Evolutionary conservation across 2,888 invertebrate species (phyloP).

Genomic region (Psococerastis gibbosa): DNA sequence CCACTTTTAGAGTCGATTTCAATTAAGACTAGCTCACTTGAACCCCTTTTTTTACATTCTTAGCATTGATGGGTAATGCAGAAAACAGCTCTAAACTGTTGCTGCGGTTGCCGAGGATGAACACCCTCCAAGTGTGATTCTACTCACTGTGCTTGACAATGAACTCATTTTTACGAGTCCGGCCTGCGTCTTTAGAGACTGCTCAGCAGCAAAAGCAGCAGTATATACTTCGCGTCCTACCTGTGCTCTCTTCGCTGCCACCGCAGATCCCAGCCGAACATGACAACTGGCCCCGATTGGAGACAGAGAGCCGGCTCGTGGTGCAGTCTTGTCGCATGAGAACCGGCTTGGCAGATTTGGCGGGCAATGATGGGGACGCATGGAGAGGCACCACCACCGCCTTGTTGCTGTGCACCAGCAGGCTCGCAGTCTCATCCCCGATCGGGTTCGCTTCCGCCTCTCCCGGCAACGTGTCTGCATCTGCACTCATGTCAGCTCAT

Average conservation of each 20-base stretch:
- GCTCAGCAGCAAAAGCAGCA: too few relatives aligned
- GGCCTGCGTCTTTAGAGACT: too few relatives aligned
- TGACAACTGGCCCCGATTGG: conserved; percentile 47
- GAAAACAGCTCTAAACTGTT: too few relatives aligned
- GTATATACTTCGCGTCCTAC: too few relatives aligned
- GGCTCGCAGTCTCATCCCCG: conserved; percentile 65
- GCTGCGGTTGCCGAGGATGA: too few relatives aligned
- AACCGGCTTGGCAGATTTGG: conserved; percentile 49
- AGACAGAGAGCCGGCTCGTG: conserved; percentile 48
- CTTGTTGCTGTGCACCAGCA: conserved; percentile 35
- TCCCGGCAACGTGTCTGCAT: conserved; percentile 21
- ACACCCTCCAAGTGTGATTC: too few relatives aligned
- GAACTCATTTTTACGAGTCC: too few relatives aligned
- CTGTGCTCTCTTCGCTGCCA: conserved; percentile 59
- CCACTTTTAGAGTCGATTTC: too few relatives aligned
- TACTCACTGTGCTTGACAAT: too few relatives aligned
- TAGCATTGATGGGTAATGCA: too few relatives aligned
- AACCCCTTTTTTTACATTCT: too few relatives aligned
- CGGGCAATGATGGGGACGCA: conserved; percentile 28
- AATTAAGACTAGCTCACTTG: too few relatives aligned
- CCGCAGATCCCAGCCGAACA: conserved; percentile 38
- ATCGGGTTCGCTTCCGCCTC: conserved; percentile 42
- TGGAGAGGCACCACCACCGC: conserved; percentile 12
- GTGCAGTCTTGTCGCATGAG: conserved; percentile 74
- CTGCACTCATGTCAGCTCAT: conserved; percentile 7